These are phyloP conservation scores for Harpagus bidentatus DNA, from an alignment of 2,113 vertebrate species.

Conservation along the genomic window DNA sequence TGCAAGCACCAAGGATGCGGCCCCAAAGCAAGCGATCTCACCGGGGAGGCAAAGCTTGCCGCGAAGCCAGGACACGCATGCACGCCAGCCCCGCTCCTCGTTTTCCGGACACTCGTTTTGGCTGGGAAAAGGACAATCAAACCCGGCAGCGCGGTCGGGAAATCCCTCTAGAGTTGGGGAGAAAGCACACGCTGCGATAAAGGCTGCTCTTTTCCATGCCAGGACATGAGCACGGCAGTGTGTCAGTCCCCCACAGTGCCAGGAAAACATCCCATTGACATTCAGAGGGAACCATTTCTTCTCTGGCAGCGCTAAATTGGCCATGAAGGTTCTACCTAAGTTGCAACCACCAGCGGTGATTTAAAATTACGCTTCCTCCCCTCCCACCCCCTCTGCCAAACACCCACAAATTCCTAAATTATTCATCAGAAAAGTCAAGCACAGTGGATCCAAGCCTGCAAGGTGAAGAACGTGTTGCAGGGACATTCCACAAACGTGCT, in stretches of 20 bases:
- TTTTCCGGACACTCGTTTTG: neutral
- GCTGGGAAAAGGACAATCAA: neutral
- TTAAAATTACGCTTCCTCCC: neutral
- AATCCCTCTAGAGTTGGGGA: neutral
- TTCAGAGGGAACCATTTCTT: no score
- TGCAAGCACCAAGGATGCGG: neutral
- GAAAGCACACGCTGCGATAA: rapidly evolving
- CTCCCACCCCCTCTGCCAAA: neutral
- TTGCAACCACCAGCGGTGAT: neutral
- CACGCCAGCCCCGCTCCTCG: rapidly evolving
- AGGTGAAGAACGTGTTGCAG: neutral
- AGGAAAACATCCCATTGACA: neutral
- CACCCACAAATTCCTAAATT: neutral
- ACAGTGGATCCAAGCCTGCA: neutral
- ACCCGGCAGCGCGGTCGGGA: rapidly evolving
- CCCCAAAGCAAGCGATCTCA: neutral
- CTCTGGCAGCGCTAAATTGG: neutral
- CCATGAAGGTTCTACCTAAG: neutral
- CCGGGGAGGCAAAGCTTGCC: neutral
- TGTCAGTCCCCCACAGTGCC: no score
- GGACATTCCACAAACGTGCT: neutral
- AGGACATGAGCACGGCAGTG: rapidly evolving
- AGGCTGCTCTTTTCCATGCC: neutral
- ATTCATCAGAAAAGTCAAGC: neutral
- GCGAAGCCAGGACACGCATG: rapidly evolving